Conservation (phyloP, 2,888 invertebrate genomes). For the Gari tellinella region DNA sequence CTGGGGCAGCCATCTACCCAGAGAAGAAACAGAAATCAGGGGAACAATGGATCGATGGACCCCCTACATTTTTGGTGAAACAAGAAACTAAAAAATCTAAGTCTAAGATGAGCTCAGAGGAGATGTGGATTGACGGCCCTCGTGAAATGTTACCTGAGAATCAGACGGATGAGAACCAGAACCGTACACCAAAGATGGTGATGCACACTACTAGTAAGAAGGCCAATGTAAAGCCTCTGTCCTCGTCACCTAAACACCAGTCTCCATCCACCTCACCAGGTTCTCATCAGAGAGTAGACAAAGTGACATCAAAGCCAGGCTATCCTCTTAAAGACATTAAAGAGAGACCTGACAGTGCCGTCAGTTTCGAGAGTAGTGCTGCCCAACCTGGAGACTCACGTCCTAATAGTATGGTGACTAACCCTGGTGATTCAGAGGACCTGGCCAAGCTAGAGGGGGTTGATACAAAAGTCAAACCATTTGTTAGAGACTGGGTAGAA, state of each 20-base stretch:
- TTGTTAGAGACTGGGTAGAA: conserved; percentile 82
- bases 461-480: conserved; percentile 72
- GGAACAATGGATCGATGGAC: conserved; percentile 98
- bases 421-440: conserved; percentile 60
- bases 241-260: conserved; percentile 45
- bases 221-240: conserved; percentile 48
- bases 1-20: conserved; percentile 87
- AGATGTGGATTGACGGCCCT: conserved; percentile 83
- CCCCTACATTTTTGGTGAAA: conserved; percentile 84
- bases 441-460: conserved; percentile 50
- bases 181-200: conserved; percentile 50
- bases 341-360: conserved; percentile 75
- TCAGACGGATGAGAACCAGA: conserved; percentile 54
- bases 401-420: conserved; percentile 68
- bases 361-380: conserved; percentile 72
- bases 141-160: conserved; percentile 74
- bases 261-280: conserved; percentile 52
- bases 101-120: conserved; percentile 90
- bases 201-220: conserved; percentile 57
- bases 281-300: conserved; percentile 30
- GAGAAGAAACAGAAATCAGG: conserved; percentile 63
- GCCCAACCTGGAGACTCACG: conserved; percentile 73
- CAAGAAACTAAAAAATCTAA: conserved; percentile 84
- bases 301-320: conserved; percentile 32
- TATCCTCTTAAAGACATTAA: conserved; percentile 62